These are phyloP conservation scores for Umimayanthus kanabou DNA, from an alignment of 92 coral and sea anemone genomes.

Conservation along the genomic window DNA sequence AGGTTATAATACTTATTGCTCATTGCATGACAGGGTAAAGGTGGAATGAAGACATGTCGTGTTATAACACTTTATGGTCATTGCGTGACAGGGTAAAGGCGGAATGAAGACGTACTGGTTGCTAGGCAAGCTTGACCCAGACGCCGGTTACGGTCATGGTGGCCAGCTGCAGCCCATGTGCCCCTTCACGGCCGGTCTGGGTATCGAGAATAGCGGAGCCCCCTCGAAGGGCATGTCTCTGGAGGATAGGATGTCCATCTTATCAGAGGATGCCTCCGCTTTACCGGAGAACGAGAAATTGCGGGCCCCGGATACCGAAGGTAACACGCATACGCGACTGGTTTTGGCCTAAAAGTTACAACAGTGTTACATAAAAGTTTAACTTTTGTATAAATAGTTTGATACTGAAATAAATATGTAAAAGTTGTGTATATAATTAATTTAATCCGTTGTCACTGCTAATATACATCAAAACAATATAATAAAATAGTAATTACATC, in stretches of 20 bases:
- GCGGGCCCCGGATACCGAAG: conserved; percentile 59
- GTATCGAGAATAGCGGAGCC: neutral
- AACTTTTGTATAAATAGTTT: too few species aligned
- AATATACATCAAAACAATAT: too few species aligned
- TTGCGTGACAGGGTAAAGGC: conserved; percentile 72
- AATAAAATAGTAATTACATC: too few species aligned
- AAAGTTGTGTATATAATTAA: too few species aligned
- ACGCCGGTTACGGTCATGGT: conserved; percentile 32
- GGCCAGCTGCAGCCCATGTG: conserved; percentile 39
- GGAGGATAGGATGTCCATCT: conserved; percentile 36
- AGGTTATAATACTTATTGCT: too few species aligned
- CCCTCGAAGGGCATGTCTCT: conserved; percentile 5
- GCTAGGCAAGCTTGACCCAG: conserved; percentile 56
- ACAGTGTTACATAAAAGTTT: too few species aligned
- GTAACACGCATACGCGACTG: conserved; percentile 9
- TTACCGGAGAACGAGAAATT: conserved; percentile 59
- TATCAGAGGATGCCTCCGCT: conserved; percentile 43
- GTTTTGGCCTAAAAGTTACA: too few species aligned
- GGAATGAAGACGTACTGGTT: conserved; percentile 91
- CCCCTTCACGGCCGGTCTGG: conserved; percentile 16
- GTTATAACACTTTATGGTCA: neutral
- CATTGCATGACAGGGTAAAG: too few species aligned
- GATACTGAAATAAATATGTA: too few species aligned
- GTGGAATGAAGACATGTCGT: too few species aligned
- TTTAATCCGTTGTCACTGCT: too few species aligned